These are phyloP conservation scores for Lepidocolaptes lacrymiger DNA, from an alignment of 2,797 vertebrate genomes.

Conservation along the genomic window DNA sequence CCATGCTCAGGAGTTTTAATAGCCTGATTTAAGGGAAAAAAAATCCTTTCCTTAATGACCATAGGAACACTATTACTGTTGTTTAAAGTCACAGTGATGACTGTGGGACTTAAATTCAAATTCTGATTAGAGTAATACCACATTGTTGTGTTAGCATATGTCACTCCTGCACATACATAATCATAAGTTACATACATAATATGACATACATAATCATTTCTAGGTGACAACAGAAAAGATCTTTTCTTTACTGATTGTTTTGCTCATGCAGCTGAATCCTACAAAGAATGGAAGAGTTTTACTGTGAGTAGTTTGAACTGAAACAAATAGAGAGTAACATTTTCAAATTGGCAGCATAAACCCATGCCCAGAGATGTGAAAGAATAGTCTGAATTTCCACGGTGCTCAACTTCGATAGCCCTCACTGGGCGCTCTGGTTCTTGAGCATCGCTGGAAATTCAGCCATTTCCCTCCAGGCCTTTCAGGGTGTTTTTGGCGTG, in stretches of 20 bases:
- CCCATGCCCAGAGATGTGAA: background rate
- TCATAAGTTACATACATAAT: background rate
- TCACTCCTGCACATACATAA: background rate
- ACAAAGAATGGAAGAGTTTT: background rate
- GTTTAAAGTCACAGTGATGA: background rate
- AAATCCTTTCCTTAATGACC: background rate
- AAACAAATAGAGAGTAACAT: background rate
- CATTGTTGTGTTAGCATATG: background rate
- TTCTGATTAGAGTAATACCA: background rate
- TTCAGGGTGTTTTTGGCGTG: background rate
- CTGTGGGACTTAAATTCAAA: background rate
- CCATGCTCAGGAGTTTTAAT: conserved; percentile 33
- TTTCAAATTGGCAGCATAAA: background rate
- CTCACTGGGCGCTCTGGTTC: background rate
- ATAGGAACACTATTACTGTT: background rate
- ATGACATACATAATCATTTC: background rate
- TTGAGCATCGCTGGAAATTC: background rate
- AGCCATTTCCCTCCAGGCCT: background rate
- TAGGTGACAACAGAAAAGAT: background rate
- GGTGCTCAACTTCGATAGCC: background rate
- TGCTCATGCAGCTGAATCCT: background rate
- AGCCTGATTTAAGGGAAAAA: conserved; percentile 12
- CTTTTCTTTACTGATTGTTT: background rate
- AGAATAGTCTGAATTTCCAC: background rate
- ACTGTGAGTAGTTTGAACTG: background rate